phyloP scores from a whole-genome alignment of 2,113 vertebrate species.

The Agapornis roseicollis region DNA sequence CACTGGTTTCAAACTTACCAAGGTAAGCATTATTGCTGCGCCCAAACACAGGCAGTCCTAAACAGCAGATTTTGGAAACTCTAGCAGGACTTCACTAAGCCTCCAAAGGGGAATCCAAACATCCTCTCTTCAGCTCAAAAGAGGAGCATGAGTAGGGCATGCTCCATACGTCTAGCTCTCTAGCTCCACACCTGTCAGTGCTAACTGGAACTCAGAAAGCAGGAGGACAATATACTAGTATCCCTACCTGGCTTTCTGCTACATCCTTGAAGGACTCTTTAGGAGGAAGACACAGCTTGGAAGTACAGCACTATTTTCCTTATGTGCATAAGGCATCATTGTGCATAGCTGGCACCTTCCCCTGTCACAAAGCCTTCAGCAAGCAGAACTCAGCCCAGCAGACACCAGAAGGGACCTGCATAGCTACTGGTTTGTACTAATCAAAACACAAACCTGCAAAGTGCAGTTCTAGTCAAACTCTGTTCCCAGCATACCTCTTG shows the following conservation, averaged over 20 bases:
- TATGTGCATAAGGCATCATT: too few species aligned
- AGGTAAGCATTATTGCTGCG: not conserved
- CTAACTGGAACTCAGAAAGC: not conserved
- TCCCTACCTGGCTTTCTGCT: not conserved
- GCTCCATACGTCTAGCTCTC: too few species aligned
- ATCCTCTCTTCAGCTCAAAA: not conserved
- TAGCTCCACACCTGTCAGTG: not conserved
- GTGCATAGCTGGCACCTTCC: not conserved
- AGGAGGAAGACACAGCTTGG: not conserved
- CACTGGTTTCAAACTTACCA: not conserved
- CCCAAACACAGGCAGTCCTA: not conserved
- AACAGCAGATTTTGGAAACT: not conserved
- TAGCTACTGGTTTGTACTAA: not conserved
- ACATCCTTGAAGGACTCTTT: not conserved
- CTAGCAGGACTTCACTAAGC: not conserved
- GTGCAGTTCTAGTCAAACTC: not conserved
- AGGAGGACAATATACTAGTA: not conserved
- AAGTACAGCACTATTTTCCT: not conserved
- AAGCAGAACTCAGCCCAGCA: not conserved
- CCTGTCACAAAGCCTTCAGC: not conserved
- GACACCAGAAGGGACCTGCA: not conserved
- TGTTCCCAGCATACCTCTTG: not conserved
- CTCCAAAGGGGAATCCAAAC: not conserved
- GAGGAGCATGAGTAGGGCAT: not conserved
- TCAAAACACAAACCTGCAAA: not conserved